phyloP scores from a whole-genome alignment of 64 coral and sea anemone species.

The Montipora sp. region DNA sequence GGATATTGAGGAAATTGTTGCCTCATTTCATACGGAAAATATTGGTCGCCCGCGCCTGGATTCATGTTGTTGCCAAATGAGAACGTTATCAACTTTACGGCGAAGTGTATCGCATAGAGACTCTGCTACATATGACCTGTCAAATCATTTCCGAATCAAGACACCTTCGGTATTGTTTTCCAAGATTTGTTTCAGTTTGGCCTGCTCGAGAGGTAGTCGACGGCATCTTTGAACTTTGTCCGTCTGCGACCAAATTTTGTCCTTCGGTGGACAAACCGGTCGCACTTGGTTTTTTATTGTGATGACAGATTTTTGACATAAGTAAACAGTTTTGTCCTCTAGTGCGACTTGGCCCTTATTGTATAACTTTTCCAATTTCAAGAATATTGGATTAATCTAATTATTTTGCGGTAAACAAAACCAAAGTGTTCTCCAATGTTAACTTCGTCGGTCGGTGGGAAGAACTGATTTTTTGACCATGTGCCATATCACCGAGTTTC shows the following conservation, averaged over 20 bases:
- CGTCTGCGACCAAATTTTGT: slow-evolving; percentile 27
- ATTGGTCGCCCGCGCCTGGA: too few relatives aligned
- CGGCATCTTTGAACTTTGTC: slow-evolving; percentile 36
- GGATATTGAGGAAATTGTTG: too few relatives aligned
- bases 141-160: slow-evolving; percentile 22
- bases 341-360: not conserved
- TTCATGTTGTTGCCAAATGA: not conserved
- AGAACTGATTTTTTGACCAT: too few relatives aligned
- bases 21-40: too few relatives aligned
- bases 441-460: too few relatives aligned
- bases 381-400: too few relatives aligned
- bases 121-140: slow-evolving; percentile 30
- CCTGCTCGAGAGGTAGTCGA: slow-evolving; percentile 29
- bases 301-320: slow-evolving; percentile 59
- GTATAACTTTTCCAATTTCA: too few relatives aligned
- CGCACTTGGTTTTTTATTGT: slow-evolving; percentile 64
- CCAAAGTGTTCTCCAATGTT: too few relatives aligned
- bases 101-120: slow-evolving; percentile 27
- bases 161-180: slow-evolving; percentile 29
- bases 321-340: slow-evolving; percentile 36
- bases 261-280: slow-evolving; percentile 49
- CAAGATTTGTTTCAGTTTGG: slow-evolving; percentile 32
- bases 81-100: not conserved
- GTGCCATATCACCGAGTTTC: too few relatives aligned
- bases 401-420: too few relatives aligned